Conservation (phyloP, 1,140 invertebrate genomes). For the Zeugodacus cucurbitae region DNA sequence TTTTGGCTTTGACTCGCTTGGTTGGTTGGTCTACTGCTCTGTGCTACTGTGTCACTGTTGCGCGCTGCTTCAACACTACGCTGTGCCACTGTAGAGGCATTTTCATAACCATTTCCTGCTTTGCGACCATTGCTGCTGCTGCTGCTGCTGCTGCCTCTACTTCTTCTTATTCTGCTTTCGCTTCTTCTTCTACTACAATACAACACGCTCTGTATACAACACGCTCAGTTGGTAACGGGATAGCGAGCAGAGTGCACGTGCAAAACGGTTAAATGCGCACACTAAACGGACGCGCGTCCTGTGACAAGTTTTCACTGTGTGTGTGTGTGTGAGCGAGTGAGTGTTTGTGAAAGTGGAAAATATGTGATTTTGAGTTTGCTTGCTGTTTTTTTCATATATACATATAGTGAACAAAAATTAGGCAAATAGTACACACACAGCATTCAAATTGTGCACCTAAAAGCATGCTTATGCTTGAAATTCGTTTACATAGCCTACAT, state of each 20-base stretch:
- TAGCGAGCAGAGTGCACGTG: not conserved
- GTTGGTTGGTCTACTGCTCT: not conserved
- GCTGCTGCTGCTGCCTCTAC: not conserved
- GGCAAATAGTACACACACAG: not conserved
- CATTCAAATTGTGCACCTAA: not conserved
- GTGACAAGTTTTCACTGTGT: not conserved
- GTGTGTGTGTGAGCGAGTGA: not conserved
- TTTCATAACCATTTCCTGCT: conserved; percentile 10
- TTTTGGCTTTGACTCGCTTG: not conserved
- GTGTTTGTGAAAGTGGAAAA: not conserved
- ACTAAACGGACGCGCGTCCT: not conserved
- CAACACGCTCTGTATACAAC: not conserved
- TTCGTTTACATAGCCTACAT: not conserved
- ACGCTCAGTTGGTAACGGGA: conserved; percentile 30
- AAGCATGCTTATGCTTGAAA: not conserved
- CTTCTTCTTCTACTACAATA: not conserved
- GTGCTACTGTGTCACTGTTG: conserved; percentile 8
- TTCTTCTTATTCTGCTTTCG: not conserved
- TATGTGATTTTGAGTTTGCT: not conserved
- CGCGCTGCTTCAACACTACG: not conserved
- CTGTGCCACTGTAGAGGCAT: not conserved
- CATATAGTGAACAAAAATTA: not conserved
- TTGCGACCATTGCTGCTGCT: not conserved
- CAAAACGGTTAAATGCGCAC: not conserved
- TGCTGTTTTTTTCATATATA: too few species aligned